Conservation (phyloP, 2,113 vertebrate genomes). For the Jacana jacana region DNA sequence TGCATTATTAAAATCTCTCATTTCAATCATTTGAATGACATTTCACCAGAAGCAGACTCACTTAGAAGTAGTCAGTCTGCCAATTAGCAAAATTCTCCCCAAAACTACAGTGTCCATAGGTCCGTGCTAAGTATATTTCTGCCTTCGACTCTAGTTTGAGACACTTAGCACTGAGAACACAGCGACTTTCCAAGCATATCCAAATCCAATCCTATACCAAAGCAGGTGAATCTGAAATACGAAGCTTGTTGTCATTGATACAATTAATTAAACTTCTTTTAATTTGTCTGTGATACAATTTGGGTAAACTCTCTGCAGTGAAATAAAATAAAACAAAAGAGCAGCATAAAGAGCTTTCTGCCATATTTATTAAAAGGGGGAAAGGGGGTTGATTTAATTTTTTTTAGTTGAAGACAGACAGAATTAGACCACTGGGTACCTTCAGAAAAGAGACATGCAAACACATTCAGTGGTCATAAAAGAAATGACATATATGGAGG, state of each 20-base stretch:
- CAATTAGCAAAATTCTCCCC: not conserved
- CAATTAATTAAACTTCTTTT: not conserved
- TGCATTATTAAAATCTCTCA: conserved; percentile 26
- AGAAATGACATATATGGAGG: not conserved
- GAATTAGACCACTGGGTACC: not conserved
- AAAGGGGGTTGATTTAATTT: not conserved
- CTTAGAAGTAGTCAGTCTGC: not conserved
- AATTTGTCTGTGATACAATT: not conserved
- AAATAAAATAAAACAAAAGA: not conserved
- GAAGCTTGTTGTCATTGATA: not conserved
- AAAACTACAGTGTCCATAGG: not conserved
- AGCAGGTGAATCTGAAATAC: not conserved
- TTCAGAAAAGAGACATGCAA: not conserved
- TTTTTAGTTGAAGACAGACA: not conserved
- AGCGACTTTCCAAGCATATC: not conserved
- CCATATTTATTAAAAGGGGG: not conserved
- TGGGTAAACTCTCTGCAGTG: not conserved
- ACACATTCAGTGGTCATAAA: not conserved
- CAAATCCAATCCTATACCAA: not conserved
- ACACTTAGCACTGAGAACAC: not conserved
- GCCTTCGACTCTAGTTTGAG: not conserved
- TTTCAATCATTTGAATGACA: not conserved
- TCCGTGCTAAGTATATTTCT: not conserved
- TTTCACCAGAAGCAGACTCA: not conserved
- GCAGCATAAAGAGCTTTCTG: not conserved